Evolutionary conservation across 2,797 vertebrate species (phyloP), one percentile per base, ranked within the genome.

Genomic region (Cetoscarus ocellatus): DNA sequence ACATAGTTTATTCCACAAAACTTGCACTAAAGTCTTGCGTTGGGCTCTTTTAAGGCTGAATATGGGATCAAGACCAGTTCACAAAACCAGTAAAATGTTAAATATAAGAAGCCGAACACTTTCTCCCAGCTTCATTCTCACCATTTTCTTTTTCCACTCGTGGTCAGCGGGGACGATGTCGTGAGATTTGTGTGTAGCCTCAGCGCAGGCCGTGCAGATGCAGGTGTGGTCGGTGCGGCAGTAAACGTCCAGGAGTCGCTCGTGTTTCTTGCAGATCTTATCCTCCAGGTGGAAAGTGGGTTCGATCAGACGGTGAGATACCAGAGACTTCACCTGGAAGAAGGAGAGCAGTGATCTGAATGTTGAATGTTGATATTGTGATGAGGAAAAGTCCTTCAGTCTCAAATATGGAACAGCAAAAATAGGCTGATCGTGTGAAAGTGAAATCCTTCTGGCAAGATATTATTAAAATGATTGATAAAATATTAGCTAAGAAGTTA

Each of bases 71-170:
- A 3, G 2, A 10, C 5, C 11, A 12, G 10, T 39, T 3, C 14
- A 9, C 5, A 14, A 45, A 45, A 45, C 4, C 13, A 44, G 43
- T 14, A 2, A 13, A 44, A 44, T 13, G 6, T 3, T 1, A 44
- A 44, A 13, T 42, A n/a, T 38, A 38, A 38, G 40, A 6, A 42
- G 7, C 7, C 10, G n/a, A n/a, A n/a, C n/a, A n/a, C n/a, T n/a
- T n/a, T n/a, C 40, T 42, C 10, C 8, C 2, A 7, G 4, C 5
- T 8, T 5, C 6, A 2, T 2, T 17, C 93, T 86, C 62, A 95
- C 95, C 88, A 86, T 84, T 73, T 92, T 93, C 85, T 93, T 95
- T 88, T 94, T 95, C 84, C 90, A 94, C 86, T 95, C 94, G 8
- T 92, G 88, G 45, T 94, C 94, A 0, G 65, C 8, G n/a, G 92